phyloP scores from a whole-genome alignment of 1,140 invertebrate genomes.

The Chrysomallon squamiferum region DNA sequence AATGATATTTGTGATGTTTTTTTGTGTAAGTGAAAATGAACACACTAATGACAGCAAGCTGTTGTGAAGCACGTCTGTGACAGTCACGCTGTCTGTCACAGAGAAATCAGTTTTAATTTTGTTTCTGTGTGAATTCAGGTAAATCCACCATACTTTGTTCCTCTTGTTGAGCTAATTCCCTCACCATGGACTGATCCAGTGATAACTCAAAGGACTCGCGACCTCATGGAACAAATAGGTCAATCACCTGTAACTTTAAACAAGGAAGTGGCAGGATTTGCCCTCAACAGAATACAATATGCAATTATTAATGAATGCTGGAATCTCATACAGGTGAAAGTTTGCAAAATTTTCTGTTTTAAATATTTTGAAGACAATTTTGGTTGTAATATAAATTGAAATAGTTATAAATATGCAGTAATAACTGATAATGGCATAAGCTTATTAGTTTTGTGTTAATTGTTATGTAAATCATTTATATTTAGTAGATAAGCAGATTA shows the following conservation, averaged over 20 bases:
- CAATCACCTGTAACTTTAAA: slow-evolving; percentile 86
- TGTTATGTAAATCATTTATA: too few relatives aligned
- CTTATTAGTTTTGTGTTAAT: too few relatives aligned
- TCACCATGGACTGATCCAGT: slow-evolving; percentile 82
- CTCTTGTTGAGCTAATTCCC: slow-evolving; percentile 91
- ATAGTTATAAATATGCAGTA: too few relatives aligned
- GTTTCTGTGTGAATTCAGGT: slow-evolving; percentile 72
- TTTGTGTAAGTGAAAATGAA: too few relatives aligned
- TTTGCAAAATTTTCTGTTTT: not conserved
- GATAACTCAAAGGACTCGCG: slow-evolving; percentile 73
- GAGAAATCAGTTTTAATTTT: too few relatives aligned
- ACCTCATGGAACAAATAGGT: slow-evolving; percentile 86
- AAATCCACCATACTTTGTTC: slow-evolving; percentile 96
- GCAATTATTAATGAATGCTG: slow-evolving; percentile 93
- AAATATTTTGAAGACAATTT: not conserved
- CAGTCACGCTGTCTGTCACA: too few relatives aligned
- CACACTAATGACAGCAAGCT: too few relatives aligned
- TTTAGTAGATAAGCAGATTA: too few relatives aligned
- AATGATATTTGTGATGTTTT: too few relatives aligned
- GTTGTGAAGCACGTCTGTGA: too few relatives aligned
- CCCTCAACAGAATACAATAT: slow-evolving; percentile 94
- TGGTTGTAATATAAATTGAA: not conserved
- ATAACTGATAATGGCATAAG: too few relatives aligned
- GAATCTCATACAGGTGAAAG: slow-evolving; percentile 74
- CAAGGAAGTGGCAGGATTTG: slow-evolving; percentile 91